Percentiles rank a stretch among this genome's conserved stretches.
Evolutionary conservation across 2,888 invertebrate species (phyloP).

Genomic region (Enchytraeus crypticus): DNA sequence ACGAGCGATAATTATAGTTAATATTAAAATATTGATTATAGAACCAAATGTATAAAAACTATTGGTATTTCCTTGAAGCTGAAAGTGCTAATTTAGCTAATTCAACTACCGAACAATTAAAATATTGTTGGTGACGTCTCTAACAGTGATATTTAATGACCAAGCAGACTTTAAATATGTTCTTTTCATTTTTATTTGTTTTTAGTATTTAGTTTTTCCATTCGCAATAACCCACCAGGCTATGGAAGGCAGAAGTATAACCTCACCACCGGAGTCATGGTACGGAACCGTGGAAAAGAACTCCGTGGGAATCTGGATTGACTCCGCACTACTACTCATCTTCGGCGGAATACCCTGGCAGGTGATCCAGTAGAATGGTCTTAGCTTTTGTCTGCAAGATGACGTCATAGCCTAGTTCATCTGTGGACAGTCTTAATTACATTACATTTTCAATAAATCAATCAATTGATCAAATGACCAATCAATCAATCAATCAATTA

Average conservation of each 20-base stretch:
- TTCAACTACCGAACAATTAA: not conserved
- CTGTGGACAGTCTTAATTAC: too few species aligned
- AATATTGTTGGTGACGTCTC: not conserved
- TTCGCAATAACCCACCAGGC: constrained; percentile 82
- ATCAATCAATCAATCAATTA: too few species aligned
- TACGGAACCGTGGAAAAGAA: constrained; percentile 12
- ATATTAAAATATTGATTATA: too few species aligned
- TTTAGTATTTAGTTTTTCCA: constrained; percentile 87
- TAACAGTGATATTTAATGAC: not conserved
- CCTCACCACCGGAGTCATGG: constrained; percentile 9
- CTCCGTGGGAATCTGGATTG: constrained; percentile 50
- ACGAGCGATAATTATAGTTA: too few species aligned
- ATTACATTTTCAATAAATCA: too few species aligned
- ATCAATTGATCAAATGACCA: too few species aligned
- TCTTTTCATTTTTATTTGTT: constrained; percentile 4
- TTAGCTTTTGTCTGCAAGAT: too few species aligned
- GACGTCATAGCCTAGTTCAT: too few species aligned
- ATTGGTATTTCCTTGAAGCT: too few species aligned
- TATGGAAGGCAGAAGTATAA: constrained; percentile 52
- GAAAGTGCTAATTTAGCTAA: too few species aligned
- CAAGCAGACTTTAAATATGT: not conserved
- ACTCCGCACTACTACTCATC: constrained; percentile 76
- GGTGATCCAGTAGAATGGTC: too few species aligned
- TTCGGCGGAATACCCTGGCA: constrained; percentile 90
- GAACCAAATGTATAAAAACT: too few species aligned